A percentile compares a stretch with the other conserved stretches of the same genome.
phyloP scores from a whole-genome alignment of 2,113 vertebrate species.

The Dryoscopus gambensis region DNA sequence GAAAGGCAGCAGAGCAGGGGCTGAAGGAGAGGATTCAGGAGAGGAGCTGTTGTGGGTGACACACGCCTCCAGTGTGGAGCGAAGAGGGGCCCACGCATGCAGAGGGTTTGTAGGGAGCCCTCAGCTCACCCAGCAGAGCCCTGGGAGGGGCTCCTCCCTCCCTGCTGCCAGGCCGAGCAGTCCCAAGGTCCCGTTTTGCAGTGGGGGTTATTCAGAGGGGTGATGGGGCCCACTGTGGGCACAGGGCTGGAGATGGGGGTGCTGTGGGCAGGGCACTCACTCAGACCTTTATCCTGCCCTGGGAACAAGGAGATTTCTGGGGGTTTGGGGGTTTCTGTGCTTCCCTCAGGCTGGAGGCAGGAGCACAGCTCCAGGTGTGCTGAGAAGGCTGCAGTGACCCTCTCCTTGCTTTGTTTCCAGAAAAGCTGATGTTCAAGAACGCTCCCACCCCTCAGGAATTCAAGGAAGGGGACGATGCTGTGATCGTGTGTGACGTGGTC shows the following conservation, averaged over 20 bases:
- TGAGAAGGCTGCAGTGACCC: background rate
- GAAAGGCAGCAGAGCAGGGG: background rate
- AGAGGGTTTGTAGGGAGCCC: background rate
- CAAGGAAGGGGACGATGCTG: constrained; percentile 88
- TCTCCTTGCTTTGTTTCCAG: constrained; percentile 66
- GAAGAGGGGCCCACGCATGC: fast-evolving
- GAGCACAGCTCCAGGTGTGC: background rate
- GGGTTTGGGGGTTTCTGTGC: background rate
- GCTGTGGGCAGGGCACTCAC: background rate
- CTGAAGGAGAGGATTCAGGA: background rate
- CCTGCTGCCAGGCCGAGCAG: background rate
- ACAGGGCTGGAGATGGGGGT: background rate
- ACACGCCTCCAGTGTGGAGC: background rate
- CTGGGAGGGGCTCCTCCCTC: background rate
- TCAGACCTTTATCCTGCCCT: background rate
- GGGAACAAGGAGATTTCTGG: background rate
- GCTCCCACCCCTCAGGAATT: constrained; percentile 95
- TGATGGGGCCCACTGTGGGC: background rate
- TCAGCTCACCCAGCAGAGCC: background rate
- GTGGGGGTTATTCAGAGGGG: background rate
- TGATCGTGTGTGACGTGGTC: constrained; percentile 89
- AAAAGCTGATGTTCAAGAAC: constrained; percentile 94
- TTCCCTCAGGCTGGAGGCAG: background rate
- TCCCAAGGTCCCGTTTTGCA: background rate
- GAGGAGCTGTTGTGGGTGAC: background rate